Evolutionary conservation across 2,113 vertebrate species (phyloP), one percentile per base, ranked within the genome.

Genomic region (Coptodon bakossiorum): DNA sequence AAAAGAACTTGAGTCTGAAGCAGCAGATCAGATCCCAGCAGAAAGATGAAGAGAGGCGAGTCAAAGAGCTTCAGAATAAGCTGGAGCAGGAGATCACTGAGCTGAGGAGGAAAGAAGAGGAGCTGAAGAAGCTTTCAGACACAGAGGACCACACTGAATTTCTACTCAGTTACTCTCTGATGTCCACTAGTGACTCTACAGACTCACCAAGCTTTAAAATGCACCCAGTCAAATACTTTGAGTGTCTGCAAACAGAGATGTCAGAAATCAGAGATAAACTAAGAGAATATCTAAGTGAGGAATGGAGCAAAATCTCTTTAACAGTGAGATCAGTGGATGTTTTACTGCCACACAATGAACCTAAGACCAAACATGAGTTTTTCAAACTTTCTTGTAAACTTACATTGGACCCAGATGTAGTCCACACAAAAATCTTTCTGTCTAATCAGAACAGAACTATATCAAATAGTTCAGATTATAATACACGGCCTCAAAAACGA

Each of bases 111-210:
- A 3, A 6, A 11, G 52, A 11, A 6, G 19, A 53, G 3, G 9
- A 53, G n/a, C 9, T 53, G 5, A 22, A 53, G 52, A 1, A 22
- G 52, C 52, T 54, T 22, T 22, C 5, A 54, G 0, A 0, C 52
- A 54, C 52, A 54, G n/a, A 22, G 52, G n/a, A 0, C 52, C 3
- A 54, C 52, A 54, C 0, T 0, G 52, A 54, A 2, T 54, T 54
- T 54, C n/a, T 54, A 54, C 52, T 22, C 1, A 22, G 0, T 0
- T 54, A 54, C 52, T 22, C n/a, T 3, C 2, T 2, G 9, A 22
- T 1, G 45, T 48, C 14, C 6, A 48, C 45, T 48, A 16, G 45
- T 48, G 45, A 48, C 45, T 48, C 45, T 48, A 48, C 14, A 48
- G 52, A 53, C 45, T 16, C 45, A 48, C 45, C 45, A 16, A 48